Evolutionary conservation across 1,140 invertebrate species (phyloP), one percentile per base, ranked within the genome.

Genomic region (Aphelinus atriplicis): DNA sequence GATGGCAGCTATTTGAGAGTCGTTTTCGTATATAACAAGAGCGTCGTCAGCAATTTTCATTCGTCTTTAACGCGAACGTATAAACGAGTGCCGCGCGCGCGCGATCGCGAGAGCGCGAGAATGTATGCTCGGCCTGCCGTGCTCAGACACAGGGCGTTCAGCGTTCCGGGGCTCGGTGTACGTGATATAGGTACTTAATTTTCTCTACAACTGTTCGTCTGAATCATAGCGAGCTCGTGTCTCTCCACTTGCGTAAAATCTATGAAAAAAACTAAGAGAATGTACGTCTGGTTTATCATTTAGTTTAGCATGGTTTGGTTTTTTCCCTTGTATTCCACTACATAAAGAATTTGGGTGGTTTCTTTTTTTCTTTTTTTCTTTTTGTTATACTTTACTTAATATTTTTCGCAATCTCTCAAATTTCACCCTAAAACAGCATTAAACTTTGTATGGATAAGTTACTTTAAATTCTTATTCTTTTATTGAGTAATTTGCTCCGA

Each of bases 211-310:
- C 26, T 26, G 26, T 26, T 26, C 26, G 26, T 26, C 26, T 26
- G 26, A 26, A 26, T 26, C 26, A 81, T 81, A 85, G 83, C 81
- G 83, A 84, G 83, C 81, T 84, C 73, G 9, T 60, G 50, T 45
- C 48, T 48, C 46, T 82, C 78, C 84, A 79, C 84, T 84, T 80
- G 81, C 81, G 76, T 81, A 82, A 78, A 84, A 85, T 75, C 85
- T 86, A 86, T 83, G 80, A 84, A 83, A 86, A 71, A 71, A 86
- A 84, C 84, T 87, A 86, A 86, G 82, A 86, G 80, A 84, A 81
- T 85, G 79, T 81, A 79, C 77, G 77, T 81, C 83, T 82, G 72
- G 80, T 85, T 82, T 68, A 45, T 4, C 9, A 4, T 10, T 57
- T 57, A 3, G 47, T 73, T 73, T 68, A 67, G 42, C 57, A 73